Evolutionary conservation across 23 tunicate genomes (phyloP).

Genomic region (Trididemnum nubilum): DNA sequence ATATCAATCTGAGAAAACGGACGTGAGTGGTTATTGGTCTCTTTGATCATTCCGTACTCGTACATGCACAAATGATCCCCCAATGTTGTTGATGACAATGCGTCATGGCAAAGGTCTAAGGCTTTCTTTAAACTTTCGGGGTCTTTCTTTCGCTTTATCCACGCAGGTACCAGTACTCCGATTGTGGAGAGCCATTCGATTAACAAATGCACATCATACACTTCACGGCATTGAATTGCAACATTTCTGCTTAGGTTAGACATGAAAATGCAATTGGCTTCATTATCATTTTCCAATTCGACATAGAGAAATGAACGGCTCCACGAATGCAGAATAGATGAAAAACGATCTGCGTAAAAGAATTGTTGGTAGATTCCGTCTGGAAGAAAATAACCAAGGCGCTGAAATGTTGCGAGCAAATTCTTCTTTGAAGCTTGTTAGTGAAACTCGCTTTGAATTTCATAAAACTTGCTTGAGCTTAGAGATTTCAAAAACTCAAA

Average conservation of each 20-base stretch:
- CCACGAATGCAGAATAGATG: constrained; percentile 26
- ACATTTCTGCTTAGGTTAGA: background rate
- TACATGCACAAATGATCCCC: too few relatives aligned
- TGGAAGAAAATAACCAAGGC: background rate
- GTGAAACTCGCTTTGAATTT: background rate
- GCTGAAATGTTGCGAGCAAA: background rate
- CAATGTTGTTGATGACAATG: too few relatives aligned
- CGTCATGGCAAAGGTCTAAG: background rate
- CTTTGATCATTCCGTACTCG: too few relatives aligned
- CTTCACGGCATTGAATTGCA: background rate
- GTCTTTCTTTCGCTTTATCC: background rate
- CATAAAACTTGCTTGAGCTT: background rate
- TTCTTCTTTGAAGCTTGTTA: background rate
- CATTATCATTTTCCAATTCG: background rate
- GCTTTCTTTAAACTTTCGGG: background rate
- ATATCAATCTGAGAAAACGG: too few relatives aligned
- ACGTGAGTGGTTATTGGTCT: too few relatives aligned
- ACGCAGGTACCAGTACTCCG: background rate
- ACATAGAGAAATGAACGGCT: too few relatives aligned
- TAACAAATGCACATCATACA: background rate
- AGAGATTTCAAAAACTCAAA: constrained; percentile 7
- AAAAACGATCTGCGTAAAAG: constrained; percentile 23
- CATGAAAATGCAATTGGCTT: background rate
- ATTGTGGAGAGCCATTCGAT: constrained; percentile 1
- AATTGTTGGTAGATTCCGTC: background rate